phyloP scores from a whole-genome alignment of 1,140 invertebrate genomes.

The Bombus superbus region DNA sequence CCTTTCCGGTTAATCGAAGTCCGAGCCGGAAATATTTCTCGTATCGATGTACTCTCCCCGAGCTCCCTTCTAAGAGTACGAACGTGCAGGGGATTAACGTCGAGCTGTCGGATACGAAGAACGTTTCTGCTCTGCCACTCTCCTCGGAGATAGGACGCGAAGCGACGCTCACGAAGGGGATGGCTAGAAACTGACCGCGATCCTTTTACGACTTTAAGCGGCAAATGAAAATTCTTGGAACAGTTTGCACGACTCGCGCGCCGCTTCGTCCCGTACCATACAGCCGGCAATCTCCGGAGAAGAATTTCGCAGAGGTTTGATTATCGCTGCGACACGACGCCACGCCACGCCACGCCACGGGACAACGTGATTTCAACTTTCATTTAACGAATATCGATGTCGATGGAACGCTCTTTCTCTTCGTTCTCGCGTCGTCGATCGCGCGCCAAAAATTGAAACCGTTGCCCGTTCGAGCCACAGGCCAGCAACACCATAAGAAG shows the following conservation, averaged over 20 bases:
- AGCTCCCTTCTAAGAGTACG: neutral
- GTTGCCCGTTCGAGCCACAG: neutral
- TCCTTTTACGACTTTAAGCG: constrained; percentile 39
- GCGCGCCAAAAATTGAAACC: neutral
- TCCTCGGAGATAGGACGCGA: neutral
- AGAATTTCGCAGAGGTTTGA: constrained; percentile 30
- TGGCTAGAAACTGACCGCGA: neutral
- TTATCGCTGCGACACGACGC: neutral
- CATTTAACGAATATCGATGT: constrained; percentile 34
- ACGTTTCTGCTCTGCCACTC: neutral
- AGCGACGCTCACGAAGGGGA: neutral
- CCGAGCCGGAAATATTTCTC: neutral
- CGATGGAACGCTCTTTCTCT: neutral
- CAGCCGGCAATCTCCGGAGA: constrained; percentile 10
- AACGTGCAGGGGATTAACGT: constrained; percentile 5
- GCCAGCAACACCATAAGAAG: too few species aligned
- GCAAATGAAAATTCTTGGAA: constrained; percentile 54
- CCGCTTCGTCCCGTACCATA: neutral
- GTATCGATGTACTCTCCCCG: neutral
- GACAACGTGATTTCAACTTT: neutral
- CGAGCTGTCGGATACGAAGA: neutral
- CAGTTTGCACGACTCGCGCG: constrained; percentile 16
- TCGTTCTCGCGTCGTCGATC: neutral
- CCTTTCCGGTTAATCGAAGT: constrained; percentile 10
- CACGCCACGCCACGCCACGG: neutral